phyloP scores from a whole-genome alignment of 2,888 invertebrate species.

The Eumerus sabulonum region DNA sequence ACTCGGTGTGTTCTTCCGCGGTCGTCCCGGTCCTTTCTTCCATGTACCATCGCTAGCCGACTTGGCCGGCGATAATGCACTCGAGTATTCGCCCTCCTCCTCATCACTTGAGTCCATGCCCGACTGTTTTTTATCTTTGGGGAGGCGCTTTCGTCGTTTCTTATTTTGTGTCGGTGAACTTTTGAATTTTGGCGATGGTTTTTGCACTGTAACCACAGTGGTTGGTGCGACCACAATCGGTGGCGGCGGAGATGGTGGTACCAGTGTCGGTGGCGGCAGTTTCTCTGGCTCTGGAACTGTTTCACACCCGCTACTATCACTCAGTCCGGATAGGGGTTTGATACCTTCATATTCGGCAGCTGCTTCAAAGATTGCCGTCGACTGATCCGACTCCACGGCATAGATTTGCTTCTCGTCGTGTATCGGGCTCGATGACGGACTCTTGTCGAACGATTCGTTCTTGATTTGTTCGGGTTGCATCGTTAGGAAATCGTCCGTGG shows the following conservation, averaged over 20 bases:
- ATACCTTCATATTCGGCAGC: conserved; percentile 68
- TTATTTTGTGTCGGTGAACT: conserved; percentile 49
- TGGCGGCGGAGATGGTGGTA: conserved; percentile 45
- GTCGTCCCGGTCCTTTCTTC: conserved; percentile 79
- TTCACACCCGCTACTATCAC: conserved; percentile 74
- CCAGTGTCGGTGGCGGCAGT: conserved; percentile 21
- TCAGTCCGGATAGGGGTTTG: conserved; percentile 71
- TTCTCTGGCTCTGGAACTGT: conserved; percentile 49
- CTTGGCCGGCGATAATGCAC: conserved; percentile 55
- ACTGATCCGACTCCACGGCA: conserved; percentile 70
- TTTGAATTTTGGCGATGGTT: conserved; percentile 58
- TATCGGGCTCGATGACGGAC: conserved; percentile 71
- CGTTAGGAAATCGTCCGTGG: conserved; percentile 71
- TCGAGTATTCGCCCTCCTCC: conserved; percentile 71
- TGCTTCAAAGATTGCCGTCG: conserved; percentile 63
- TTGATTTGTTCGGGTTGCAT: conserved; percentile 76
- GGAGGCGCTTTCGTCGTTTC: conserved; percentile 55
- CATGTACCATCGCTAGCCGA: conserved; percentile 68
- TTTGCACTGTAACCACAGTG: conserved; percentile 57
- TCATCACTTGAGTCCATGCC: conserved; percentile 74
- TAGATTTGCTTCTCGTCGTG: conserved; percentile 69
- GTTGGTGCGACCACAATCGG: conserved; percentile 35
- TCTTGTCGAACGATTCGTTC: conserved; percentile 72
- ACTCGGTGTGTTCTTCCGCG: conserved; percentile 78
- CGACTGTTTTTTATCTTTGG: conserved; percentile 63